phyloP scores from a whole-genome alignment of 2,888 invertebrate species.

The Danaus chrysippus region DNA sequence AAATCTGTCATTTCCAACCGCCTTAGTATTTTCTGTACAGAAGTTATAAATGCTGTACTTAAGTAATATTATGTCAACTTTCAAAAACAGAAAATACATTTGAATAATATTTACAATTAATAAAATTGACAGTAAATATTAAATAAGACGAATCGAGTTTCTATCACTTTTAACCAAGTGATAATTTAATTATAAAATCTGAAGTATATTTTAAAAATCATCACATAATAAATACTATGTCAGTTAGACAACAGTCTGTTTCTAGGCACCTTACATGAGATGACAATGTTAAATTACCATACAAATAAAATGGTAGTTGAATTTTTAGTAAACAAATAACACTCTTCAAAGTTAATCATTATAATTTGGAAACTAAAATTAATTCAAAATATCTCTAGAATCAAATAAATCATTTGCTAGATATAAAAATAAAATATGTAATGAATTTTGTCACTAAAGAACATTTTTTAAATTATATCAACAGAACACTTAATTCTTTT shows the following conservation, averaged over 20 bases:
- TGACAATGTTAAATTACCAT: conserved; percentile 5
- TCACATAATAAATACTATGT: conserved; percentile 55
- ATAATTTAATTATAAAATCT: conserved; percentile 27
- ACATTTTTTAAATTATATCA: not conserved
- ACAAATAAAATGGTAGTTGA: no score
- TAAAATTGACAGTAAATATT: conserved; percentile 27
- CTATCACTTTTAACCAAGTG: conserved; percentile 19
- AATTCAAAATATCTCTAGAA: no score
- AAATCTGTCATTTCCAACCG: conserved; percentile 57
- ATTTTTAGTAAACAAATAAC: no score
- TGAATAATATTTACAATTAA: conserved; percentile 34
- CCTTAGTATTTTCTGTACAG: conserved; percentile 54
- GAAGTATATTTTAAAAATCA: conserved; percentile 44
- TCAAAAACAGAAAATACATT: conserved; percentile 23
- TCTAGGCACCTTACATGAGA: conserved; percentile 14
- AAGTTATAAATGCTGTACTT: conserved; percentile 57
- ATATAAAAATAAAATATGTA: conserved; percentile 11
- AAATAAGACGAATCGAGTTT: conserved; percentile 24
- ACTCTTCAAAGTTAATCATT: no score
- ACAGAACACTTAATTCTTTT: conserved; percentile 20
- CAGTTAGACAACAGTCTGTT: conserved; percentile 15
- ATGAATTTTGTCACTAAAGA: not conserved
- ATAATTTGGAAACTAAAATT: no score
- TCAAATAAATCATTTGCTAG: no score
- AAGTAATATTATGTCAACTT: conserved; percentile 35